Conservation (phyloP, 2,113 vertebrate species). For the Sapayoa aenigma region DNA sequence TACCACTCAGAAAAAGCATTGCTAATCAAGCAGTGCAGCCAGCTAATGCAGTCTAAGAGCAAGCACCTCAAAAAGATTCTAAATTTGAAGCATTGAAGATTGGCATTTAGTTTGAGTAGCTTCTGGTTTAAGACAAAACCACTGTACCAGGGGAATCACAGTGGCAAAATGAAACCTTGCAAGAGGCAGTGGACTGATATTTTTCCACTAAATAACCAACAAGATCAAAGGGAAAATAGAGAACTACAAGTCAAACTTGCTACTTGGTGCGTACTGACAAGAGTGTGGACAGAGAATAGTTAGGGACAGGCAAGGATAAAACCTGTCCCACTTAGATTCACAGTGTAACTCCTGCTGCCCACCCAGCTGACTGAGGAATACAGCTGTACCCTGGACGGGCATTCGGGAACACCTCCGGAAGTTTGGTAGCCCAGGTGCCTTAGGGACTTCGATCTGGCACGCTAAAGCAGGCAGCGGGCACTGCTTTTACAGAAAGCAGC, state of each 20-base stretch:
- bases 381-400: background rate
- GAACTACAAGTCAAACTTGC: background rate
- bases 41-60: slow-evolving; percentile 45
- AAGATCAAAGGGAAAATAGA: background rate
- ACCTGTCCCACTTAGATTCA: background rate
- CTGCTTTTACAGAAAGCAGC: slow-evolving; percentile 8
- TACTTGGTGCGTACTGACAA: background rate
- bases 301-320: background rate
- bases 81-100: slow-evolving; percentile 56
- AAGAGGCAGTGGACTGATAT: background rate
- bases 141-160: background rate
- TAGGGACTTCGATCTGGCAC: background rate
- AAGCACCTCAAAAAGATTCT: slow-evolving; percentile 46
- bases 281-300: background rate
- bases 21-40: slow-evolving; percentile 62
- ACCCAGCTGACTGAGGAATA: background rate
- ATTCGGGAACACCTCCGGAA: accelerated
- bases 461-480: background rate
- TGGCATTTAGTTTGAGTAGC: slow-evolving; percentile 66
- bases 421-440: background rate
- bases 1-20: slow-evolving; percentile 47
- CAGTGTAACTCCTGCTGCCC: background rate
- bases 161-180: slow-evolving; percentile 4
- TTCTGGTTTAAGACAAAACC: slow-evolving; percentile 57
- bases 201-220: background rate